These are phyloP conservation scores for Plagiodera versicolora DNA, from an alignment of 2,888 invertebrate species.

Conservation along the genomic window DNA sequence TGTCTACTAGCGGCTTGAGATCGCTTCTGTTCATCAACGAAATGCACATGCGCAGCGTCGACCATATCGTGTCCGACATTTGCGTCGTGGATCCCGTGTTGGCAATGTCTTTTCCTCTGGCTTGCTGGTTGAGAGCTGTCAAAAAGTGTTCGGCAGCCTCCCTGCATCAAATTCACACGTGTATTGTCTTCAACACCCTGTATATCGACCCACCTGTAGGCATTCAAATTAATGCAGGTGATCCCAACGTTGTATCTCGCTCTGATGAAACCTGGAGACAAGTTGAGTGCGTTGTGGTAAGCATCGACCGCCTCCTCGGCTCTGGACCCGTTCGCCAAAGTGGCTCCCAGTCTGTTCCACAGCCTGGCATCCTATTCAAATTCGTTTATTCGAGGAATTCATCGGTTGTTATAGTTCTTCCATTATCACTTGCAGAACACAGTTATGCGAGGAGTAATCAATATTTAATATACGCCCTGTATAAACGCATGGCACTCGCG, in stretches of 20 bases:
- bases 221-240: constrained; percentile 93
- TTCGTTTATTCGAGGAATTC: too few species aligned
- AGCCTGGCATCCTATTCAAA: constrained; percentile 81
- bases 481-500: too few species aligned
- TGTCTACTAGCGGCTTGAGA: constrained; percentile 63
- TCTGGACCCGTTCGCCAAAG: constrained; percentile 91
- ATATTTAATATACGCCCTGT: too few species aligned
- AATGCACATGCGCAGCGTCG: constrained; percentile 84
- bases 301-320: constrained; percentile 97
- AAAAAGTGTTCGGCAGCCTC: constrained; percentile 96
- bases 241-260: constrained; percentile 98
- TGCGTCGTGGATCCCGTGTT: constrained; percentile 55
- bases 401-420: too few species aligned
- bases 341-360: constrained; percentile 98
- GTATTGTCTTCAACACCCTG: background rate
- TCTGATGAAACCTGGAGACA: constrained; percentile 94
- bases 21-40: constrained; percentile 76
- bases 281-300: constrained; percentile 85
- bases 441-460: too few species aligned
- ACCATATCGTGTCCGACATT: constrained; percentile 95
- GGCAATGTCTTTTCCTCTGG: constrained; percentile 65
- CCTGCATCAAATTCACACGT: too few species aligned
- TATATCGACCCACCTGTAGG: constrained; percentile 61
- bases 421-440: too few species aligned
- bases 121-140: constrained; percentile 90